Percentiles rank a stretch among this genome's conserved stretches.
Evolutionary conservation across 2,113 vertebrate species (phyloP).

Genomic region (Anoplopoma fimbria): DNA sequence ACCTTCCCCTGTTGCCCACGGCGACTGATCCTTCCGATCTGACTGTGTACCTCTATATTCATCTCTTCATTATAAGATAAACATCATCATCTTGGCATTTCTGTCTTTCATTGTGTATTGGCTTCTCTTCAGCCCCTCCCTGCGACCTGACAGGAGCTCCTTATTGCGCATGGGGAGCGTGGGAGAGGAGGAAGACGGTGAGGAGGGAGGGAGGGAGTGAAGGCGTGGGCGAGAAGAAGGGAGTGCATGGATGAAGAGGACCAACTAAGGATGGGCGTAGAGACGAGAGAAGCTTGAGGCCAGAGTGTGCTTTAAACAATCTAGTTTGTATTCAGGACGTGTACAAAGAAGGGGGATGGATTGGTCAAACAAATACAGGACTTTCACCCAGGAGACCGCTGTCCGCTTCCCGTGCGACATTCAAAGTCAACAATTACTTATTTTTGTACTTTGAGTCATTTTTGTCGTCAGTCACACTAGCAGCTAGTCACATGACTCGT

Average conservation of each 20-base stretch:
- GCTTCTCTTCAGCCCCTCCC: conserved; percentile 21
- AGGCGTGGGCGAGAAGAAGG: neutral
- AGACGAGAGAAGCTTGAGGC: neutral
- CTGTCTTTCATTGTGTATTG: conserved; percentile 37
- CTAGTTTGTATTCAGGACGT: no score
- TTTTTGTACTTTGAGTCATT: no score
- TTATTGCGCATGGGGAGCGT: neutral
- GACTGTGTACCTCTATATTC: conserved; percentile 45
- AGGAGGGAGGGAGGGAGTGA: conserved; percentile 72
- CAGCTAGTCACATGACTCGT: no score
- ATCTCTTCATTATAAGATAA: conserved; percentile 61
- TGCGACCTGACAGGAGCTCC: neutral
- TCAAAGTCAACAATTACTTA: no score
- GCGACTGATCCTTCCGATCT: conserved; percentile 66
- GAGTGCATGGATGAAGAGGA: neutral
- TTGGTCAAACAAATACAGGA: no score
- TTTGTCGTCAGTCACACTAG: no score
- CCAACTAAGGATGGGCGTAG: neutral
- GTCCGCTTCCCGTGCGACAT: no score
- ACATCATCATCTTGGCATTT: conserved; percentile 44
- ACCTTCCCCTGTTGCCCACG: conserved; percentile 56
- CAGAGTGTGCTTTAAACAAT: neutral
- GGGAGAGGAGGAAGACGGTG: neutral
- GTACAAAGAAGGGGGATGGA: no score
- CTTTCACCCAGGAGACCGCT: no score